Percentiles rank a stretch among this genome's conserved stretches.
Evolutionary conservation across 2,797 vertebrate genomes (phyloP).

Genomic region (Mus caroli): DNA sequence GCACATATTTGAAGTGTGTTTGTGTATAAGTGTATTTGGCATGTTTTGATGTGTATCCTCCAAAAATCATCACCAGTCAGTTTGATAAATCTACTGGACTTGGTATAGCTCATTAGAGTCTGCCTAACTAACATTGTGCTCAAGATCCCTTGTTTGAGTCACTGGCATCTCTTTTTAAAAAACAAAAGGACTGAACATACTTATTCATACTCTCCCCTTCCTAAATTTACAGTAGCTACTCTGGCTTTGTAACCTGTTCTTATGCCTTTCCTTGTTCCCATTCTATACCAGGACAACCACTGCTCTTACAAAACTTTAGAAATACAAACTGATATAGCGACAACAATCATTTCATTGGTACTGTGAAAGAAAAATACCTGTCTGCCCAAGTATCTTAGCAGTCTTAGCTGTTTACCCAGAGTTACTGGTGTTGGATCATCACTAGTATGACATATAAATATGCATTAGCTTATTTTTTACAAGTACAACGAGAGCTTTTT

Average conservation of each 20-base stretch:
- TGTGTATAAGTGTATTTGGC: neutral
- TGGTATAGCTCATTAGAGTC: neutral
- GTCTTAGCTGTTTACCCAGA: neutral
- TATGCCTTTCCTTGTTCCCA: neutral
- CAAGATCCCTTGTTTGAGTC: neutral
- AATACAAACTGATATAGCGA: neutral
- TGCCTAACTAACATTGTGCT: neutral
- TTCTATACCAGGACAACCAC: neutral
- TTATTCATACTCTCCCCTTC: neutral
- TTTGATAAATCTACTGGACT: neutral
- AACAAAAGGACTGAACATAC: neutral
- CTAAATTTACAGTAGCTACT: neutral
- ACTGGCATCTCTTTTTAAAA: neutral
- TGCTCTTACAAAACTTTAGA: slow-evolving; percentile 9
- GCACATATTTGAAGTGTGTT: neutral
- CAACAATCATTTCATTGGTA: neutral
- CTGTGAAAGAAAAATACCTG: neutral
- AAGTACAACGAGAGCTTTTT: neutral
- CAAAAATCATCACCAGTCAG: neutral
- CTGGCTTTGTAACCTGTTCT: neutral
- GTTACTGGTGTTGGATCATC: neutral
- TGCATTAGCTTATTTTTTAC: neutral
- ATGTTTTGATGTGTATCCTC: neutral
- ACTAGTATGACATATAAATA: neutral
- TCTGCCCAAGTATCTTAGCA: neutral